These are phyloP conservation scores for Heliconius hermathena DNA, from an alignment of 1,140 invertebrate species.

Conservation along the genomic window DNA sequence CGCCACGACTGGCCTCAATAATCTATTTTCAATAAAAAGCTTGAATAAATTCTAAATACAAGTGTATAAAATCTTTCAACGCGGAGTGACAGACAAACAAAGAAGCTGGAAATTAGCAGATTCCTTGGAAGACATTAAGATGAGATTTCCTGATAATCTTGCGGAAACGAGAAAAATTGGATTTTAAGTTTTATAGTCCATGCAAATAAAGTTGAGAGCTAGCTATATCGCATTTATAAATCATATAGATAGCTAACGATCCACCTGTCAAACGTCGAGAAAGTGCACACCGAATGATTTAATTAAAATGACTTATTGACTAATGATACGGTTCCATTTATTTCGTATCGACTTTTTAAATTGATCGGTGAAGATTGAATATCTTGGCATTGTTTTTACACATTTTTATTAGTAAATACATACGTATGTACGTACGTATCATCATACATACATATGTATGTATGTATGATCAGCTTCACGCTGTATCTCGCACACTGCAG, in stretches of 20 bases:
- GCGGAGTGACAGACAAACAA: background rate
- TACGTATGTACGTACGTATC: background rate
- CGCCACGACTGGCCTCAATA: too few species aligned
- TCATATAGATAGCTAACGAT: constrained; percentile 61
- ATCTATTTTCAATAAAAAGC: constrained; percentile 37
- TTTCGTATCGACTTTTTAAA: constrained; percentile 29
- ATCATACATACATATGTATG: background rate
- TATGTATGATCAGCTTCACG: too few species aligned
- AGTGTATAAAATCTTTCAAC: background rate
- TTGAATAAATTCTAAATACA: constrained; percentile 25
- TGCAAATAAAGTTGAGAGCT: background rate
- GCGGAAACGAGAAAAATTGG: background rate
- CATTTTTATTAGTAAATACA: constrained; percentile 16
- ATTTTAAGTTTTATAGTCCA: background rate
- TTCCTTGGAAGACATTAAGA: too few species aligned
- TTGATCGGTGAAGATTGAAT: constrained; percentile 30
- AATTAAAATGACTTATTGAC: constrained; percentile 76
- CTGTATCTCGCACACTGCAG: too few species aligned
- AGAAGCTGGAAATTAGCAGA: too few species aligned
- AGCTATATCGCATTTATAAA: background rate
- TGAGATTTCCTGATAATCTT: background rate
- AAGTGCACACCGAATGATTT: constrained; percentile 70
- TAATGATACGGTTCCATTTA: constrained; percentile 53
- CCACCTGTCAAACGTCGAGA: constrained; percentile 69
- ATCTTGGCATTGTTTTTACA: constrained; percentile 3